Base-by-base conservation (phyloP, 2,113 vertebrate genomes). In the Triplophysa siluroides region DNA sequence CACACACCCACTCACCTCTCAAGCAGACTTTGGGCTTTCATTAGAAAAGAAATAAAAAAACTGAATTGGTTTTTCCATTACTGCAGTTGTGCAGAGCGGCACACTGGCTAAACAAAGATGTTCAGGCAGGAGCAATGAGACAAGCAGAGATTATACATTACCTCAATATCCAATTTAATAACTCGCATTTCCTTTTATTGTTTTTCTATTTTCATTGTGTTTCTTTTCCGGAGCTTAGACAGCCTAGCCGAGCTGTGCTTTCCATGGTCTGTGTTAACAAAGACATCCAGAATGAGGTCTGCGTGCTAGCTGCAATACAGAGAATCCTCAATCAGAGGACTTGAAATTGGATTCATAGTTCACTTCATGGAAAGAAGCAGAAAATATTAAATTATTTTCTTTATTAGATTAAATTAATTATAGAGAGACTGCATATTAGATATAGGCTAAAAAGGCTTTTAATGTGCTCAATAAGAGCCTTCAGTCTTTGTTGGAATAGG, bases 41-140 rank as follows among this genome's bases (percentile, higher is more conserved):
- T 92, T 91, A 85, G 71, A 79, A 84, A 81, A 26, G 45, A 47
- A 45, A 58, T 18, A 61, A 74, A 75, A 91, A 86, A 90, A 90
- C 87, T 90, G 90, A 92, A 92, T 92, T 92, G 89, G 88, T 91
- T 94, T 94, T 93, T 93, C 89, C 91, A 92, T 93, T 93, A 94
- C 90, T 90, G 78, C 76, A 88, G 76, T 85, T 76, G 86, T 38
- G 33, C 33, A 38, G 33, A 85, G 87, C 85, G 69, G 80, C 86
- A 90, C 83, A 63, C 87, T 85, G 87, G 86, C 90, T 90, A 91
- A 92, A 93, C 92, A 93, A 94, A 91, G 91, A 91, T 87, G 90
- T 92, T 92, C 85, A 85, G 64, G 80, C 81, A 81, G 54, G 85
- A 90, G 88, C 86, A 86, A 87, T 88, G 88, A 88, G 90, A 88